Conservation (phyloP, 2,888 invertebrate genomes). For the Lasioglossum leucozonium region DNA sequence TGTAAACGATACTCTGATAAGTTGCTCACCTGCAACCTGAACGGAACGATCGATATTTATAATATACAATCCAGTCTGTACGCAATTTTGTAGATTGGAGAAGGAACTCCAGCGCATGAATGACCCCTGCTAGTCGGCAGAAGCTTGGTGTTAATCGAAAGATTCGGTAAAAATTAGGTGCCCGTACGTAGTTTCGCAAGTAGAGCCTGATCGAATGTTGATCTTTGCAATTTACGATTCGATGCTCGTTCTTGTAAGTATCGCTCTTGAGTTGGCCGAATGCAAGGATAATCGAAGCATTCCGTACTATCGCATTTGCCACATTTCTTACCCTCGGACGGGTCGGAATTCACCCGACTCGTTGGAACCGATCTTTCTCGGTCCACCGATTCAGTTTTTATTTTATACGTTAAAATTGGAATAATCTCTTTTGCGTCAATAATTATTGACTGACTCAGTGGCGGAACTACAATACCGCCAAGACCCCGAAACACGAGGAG, state of each 20-base stretch:
- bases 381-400: too few species aligned
- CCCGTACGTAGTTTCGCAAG: conserved; percentile 40
- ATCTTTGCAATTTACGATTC: conserved; percentile 34
- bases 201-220: conserved; percentile 3
- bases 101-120: conserved; percentile 79
- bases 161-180: conserved; percentile 67
- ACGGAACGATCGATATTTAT: neutral
- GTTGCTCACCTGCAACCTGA: neutral
- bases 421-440: too few species aligned
- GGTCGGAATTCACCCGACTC: neutral
- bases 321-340: neutral
- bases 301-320: neutral
- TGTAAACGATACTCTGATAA: neutral
- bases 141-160: conserved; percentile 65
- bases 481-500: too few species aligned
- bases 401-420: too few species aligned
- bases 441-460: too few species aligned
- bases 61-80: conserved; percentile 37
- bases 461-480: too few species aligned
- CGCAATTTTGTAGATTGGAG: conserved; percentile 80
- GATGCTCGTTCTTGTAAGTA: conserved; percentile 39
- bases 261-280: neutral
- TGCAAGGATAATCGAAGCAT: conserved; percentile 61
- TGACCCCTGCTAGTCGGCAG: conserved; percentile 61
- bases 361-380: too few species aligned